Evolutionary conservation across 1,140 invertebrate genomes (phyloP).

Genomic region (Conopomorpha cramerella): DNA sequence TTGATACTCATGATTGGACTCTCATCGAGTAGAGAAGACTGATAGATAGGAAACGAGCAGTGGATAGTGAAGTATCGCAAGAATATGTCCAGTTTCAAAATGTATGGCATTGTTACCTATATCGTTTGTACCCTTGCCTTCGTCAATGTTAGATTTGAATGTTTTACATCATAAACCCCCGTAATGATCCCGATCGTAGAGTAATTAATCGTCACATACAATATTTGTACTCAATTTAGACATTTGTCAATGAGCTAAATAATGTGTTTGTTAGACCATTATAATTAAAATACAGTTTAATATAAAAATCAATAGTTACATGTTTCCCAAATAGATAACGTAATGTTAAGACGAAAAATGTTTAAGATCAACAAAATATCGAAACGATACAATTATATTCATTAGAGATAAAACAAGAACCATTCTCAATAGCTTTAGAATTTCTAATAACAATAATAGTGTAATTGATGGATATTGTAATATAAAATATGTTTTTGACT

Average conservation of each 20-base stretch:
- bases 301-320: too few relatives aligned
- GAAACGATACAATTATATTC: slow-evolving; percentile 15
- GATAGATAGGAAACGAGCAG: slow-evolving; percentile 46
- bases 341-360: too few relatives aligned
- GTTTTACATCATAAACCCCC: slow-evolving; percentile 36
- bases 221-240: slow-evolving; percentile 42
- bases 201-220: slow-evolving; percentile 41
- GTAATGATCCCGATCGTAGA: too few relatives aligned
- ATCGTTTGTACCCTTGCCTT: slow-evolving; percentile 26
- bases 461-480: slow-evolving; percentile 48
- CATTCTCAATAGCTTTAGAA: slow-evolving; percentile 49
- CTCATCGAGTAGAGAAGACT: slow-evolving; percentile 55
- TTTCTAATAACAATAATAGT: slow-evolving; percentile 40
- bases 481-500: slow-evolving; percentile 56
- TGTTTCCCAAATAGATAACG: too few relatives aligned
- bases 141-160: slow-evolving; percentile 40
- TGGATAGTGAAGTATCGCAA: slow-evolving; percentile 29
- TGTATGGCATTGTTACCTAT: too few relatives aligned
- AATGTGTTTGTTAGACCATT: too few relatives aligned
- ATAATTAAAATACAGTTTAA: too few relatives aligned
- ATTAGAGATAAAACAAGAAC: slow-evolving; percentile 38
- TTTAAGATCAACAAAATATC: too few relatives aligned
- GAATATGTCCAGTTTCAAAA: too few relatives aligned
- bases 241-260: slow-evolving; percentile 38
- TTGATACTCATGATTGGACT: slow-evolving; percentile 28